Conservation (phyloP, 2,113 vertebrate genomes). For the Morone saxatilis region DNA sequence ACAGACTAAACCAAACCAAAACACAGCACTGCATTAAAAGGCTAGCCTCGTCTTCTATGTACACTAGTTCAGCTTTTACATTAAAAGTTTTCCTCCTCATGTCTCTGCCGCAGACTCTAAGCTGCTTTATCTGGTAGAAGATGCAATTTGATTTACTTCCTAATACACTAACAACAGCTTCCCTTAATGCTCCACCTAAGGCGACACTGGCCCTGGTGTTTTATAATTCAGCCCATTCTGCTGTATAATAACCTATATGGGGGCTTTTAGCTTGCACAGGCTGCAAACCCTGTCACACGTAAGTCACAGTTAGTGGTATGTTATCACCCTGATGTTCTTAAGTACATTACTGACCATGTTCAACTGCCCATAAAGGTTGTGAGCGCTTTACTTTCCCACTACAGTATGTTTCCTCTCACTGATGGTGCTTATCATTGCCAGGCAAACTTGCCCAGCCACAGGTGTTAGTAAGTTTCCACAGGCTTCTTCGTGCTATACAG, state of each 20-base stretch:
- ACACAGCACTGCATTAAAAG: slow-evolving; percentile 7
- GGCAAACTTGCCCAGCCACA: slow-evolving; percentile 66
- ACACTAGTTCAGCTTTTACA: slow-evolving; percentile 10
- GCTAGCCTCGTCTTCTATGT: neutral
- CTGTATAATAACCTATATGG: slow-evolving; percentile 34
- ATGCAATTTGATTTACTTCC: slow-evolving; percentile 42
- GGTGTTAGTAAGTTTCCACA: slow-evolving; percentile 75
- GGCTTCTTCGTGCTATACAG: slow-evolving; percentile 70
- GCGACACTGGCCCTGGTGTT: slow-evolving; percentile 25
- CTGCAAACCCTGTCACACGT: slow-evolving; percentile 51
- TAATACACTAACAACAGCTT: slow-evolving; percentile 35
- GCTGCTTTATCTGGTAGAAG: slow-evolving; percentile 25
- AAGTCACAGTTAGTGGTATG: slow-evolving; percentile 45
- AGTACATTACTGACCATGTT: slow-evolving; percentile 55
- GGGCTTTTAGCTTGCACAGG: slow-evolving; percentile 55
- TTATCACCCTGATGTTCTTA: slow-evolving; percentile 54
- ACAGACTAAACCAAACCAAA: no score
- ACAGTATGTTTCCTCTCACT: slow-evolving; percentile 50
- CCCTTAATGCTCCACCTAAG: slow-evolving; percentile 30
- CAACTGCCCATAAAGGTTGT: slow-evolving; percentile 50
- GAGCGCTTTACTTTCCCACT: slow-evolving; percentile 42
- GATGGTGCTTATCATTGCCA: slow-evolving; percentile 45
- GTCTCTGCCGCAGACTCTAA: slow-evolving; percentile 11
- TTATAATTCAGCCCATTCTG: slow-evolving; percentile 46
- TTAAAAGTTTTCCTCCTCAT: slow-evolving; percentile 26